Evolutionary conservation across 2,888 invertebrate species (phyloP).

Genomic region (Synanthedon formicaeformis): DNA sequence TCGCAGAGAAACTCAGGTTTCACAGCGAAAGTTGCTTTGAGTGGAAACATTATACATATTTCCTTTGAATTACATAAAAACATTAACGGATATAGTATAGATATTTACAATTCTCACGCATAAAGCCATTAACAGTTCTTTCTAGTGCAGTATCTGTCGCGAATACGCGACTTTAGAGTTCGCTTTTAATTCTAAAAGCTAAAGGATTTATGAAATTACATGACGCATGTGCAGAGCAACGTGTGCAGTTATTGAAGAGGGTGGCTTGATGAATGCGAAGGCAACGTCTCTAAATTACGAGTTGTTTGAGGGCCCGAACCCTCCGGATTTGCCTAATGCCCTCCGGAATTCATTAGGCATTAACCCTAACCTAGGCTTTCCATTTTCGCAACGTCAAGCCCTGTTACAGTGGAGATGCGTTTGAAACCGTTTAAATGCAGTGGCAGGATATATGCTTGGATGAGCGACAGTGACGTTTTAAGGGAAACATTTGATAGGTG

Average conservation of each 20-base stretch:
- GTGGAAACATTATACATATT: conserved; percentile 16
- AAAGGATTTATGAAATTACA: neutral
- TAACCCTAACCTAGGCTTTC: conserved; percentile 32
- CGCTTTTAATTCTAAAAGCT: neutral
- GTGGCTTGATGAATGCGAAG: conserved; percentile 23
- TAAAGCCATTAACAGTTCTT: too few relatives aligned
- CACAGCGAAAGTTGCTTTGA: conserved; percentile 45
- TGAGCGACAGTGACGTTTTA: conserved; percentile 9
- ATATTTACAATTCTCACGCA: too few relatives aligned
- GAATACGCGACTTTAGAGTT: too few relatives aligned
- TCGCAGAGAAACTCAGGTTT: conserved; percentile 25
- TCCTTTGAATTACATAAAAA: conserved; percentile 36
- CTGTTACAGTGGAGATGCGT: conserved; percentile 21
- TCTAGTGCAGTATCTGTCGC: too few relatives aligned
- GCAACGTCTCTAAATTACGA: conserved; percentile 23
- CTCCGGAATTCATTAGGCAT: conserved; percentile 33
- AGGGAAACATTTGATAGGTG: too few relatives aligned
- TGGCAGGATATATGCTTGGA: conserved; percentile 17
- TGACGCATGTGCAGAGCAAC: neutral
- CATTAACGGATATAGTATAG: too few relatives aligned
- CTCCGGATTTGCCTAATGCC: conserved; percentile 3
- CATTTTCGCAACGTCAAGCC: conserved; percentile 16
- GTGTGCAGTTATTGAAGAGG: conserved; percentile 16
- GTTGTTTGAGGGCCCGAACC: conserved; percentile 3
- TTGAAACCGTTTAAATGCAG: conserved; percentile 30